Evolutionary conservation across 2,113 vertebrate species (phyloP).

Genomic region (Tinamus guttatus): DNA sequence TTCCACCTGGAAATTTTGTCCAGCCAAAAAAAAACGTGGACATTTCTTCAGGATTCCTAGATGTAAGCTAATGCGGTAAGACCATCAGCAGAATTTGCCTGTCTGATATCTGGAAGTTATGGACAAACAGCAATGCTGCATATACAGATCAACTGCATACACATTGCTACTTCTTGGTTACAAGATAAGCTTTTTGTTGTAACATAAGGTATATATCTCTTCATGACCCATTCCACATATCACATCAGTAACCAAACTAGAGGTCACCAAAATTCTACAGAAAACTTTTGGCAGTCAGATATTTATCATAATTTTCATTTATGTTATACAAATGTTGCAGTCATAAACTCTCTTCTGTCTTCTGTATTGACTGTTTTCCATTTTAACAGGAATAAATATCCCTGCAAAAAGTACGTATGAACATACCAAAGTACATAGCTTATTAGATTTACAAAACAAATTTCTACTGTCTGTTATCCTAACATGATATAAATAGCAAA

Average conservation of each 20-base stretch:
- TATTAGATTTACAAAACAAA: not conserved
- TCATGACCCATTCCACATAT: not conserved
- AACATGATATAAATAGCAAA: not conserved
- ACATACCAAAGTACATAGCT: not conserved
- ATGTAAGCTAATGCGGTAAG: not conserved
- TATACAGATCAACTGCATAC: not conserved
- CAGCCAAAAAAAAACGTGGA: not conserved
- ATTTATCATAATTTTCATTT: not conserved
- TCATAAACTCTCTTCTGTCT: not conserved
- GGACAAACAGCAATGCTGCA: not conserved
- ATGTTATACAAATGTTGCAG: not conserved
- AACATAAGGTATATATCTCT: not conserved
- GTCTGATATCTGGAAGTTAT: not conserved
- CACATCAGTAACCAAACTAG: not conserved
- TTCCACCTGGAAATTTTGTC: not conserved
- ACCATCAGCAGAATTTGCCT: not conserved
- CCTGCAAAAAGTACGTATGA: not conserved
- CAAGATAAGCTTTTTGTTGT: not conserved
- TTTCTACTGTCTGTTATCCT: not conserved
- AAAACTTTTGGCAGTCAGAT: not conserved
- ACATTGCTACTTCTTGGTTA: not conserved
- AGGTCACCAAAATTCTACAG: not conserved
- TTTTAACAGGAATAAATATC: not conserved
- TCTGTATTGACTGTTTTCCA: not conserved
- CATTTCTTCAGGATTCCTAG: not conserved